A percentile compares a stretch with the other conserved stretches of the same genome.
These are phyloP conservation scores for Drosophila limbata DNA, from an alignment of 2,888 invertebrate species.

Conservation along the genomic window DNA sequence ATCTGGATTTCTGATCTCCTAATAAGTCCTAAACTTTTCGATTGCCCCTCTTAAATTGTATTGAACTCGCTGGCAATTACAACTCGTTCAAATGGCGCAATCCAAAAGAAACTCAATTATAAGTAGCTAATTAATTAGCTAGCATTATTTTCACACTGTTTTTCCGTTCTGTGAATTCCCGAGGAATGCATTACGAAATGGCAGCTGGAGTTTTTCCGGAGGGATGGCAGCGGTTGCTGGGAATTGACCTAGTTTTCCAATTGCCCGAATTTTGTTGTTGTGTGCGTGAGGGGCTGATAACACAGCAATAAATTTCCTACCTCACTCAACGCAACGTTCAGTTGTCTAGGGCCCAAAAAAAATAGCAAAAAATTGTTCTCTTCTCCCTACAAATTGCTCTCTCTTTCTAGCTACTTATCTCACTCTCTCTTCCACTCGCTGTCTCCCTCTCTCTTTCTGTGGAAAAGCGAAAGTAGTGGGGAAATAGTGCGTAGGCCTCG, in stretches of 20 bases:
- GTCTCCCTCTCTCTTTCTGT: slow-evolving; percentile 4
- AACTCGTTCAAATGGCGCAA: neutral
- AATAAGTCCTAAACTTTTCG: neutral
- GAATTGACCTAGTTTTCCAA: slow-evolving; percentile 64
- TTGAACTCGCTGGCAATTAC: slow-evolving; percentile 2
- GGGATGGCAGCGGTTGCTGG: slow-evolving; percentile 19
- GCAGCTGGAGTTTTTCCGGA: slow-evolving; percentile 6
- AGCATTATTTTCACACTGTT: slow-evolving; percentile 11
- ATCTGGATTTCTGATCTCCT: no score
- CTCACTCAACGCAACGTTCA: slow-evolving; percentile 71
- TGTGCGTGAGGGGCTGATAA: slow-evolving; percentile 52
- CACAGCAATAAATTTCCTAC: slow-evolving; percentile 75
- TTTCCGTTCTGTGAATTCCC: slow-evolving; percentile 12
- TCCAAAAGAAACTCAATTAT: slow-evolving; percentile 7
- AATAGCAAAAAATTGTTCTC: neutral
- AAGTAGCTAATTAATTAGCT: slow-evolving; percentile 18
- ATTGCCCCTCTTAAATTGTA: neutral
- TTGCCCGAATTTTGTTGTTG: slow-evolving; percentile 43
- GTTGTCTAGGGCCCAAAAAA: slow-evolving; percentile 66
- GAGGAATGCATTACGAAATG: slow-evolving; percentile 40
- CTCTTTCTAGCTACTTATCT: slow-evolving; percentile 5
- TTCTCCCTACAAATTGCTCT: slow-evolving; percentile 36
- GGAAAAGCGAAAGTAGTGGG: slow-evolving; percentile 60
- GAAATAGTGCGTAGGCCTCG: slow-evolving; percentile 48
- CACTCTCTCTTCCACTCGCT: neutral